Evolutionary conservation across 2,113 vertebrate species (phyloP).

Genomic region (Apodemus sylvaticus): DNA sequence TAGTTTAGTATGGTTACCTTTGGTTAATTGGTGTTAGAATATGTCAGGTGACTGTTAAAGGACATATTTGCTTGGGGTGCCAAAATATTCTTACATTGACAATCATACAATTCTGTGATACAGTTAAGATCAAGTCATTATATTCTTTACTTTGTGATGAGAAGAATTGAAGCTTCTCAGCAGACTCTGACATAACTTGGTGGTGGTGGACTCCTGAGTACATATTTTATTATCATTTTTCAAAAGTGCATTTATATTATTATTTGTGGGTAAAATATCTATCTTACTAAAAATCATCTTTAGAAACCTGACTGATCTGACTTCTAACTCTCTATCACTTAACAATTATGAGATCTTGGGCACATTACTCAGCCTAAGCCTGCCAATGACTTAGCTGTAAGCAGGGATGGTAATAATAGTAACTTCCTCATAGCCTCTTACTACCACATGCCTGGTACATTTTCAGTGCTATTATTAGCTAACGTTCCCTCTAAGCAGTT

Average conservation of each 20-base stretch:
- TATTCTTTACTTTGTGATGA: background rate
- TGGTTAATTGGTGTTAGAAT: background rate
- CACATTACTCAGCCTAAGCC: constrained; percentile 19
- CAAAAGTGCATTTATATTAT: constrained; percentile 17
- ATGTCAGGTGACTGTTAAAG: background rate
- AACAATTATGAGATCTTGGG: constrained; percentile 1
- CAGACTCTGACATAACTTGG: background rate
- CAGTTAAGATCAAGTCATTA: background rate
- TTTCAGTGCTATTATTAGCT: constrained; percentile 55
- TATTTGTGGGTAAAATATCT: background rate
- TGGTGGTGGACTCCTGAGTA: background rate
- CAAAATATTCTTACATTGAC: constrained; percentile 9
- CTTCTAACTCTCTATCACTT: constrained; percentile 49
- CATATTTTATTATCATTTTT: constrained; percentile 15
- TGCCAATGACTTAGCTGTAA: constrained; percentile 56
- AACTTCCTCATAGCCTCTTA: constrained; percentile 49
- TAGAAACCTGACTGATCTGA: constrained; percentile 23
- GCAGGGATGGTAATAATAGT: constrained; percentile 38
- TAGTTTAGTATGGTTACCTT: background rate
- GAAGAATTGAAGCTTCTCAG: background rate
- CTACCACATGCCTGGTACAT: background rate
- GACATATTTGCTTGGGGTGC: background rate
- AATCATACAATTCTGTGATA: background rate
- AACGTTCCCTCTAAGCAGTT: constrained; percentile 27
- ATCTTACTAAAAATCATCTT: background rate